Percentiles rank a stretch among this genome's conserved stretches.
Evolutionary conservation across 2,888 invertebrate genomes (phyloP).

Genomic region (Lampropteryx suffumata): DNA sequence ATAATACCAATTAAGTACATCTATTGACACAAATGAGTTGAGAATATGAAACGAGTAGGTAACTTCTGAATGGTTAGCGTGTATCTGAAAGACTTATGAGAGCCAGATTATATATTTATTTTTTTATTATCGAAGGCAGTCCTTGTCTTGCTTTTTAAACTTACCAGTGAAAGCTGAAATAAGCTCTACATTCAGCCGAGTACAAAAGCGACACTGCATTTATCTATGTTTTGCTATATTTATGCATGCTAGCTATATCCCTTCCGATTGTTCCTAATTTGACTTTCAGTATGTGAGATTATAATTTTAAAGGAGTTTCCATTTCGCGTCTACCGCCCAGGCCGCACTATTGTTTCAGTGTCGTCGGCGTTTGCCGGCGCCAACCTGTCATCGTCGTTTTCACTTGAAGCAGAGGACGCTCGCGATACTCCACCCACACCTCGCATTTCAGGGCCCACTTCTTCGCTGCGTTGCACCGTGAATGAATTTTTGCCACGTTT

Average conservation of each 20-base stretch:
- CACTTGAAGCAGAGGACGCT: constrained; percentile 96
- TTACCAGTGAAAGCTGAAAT: constrained; percentile 30
- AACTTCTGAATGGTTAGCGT: constrained; percentile 13
- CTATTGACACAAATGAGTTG: constrained; percentile 12
- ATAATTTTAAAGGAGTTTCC: constrained; percentile 19
- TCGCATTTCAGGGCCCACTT: constrained; percentile 94
- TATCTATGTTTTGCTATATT: constrained; percentile 46
- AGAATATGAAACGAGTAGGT: constrained; percentile 10
- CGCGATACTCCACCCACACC: constrained; percentile 85
- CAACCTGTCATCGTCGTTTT: constrained; percentile 95
- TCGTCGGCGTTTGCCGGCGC: constrained; percentile 53
- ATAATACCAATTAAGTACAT: constrained; percentile 26
- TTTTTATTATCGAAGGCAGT: not conserved
- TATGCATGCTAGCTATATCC: constrained; percentile 35
- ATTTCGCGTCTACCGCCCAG: constrained; percentile 63
- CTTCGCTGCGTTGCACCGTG: constrained; percentile 99
- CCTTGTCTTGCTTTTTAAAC: constrained; percentile 10
- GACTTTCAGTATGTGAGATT: constrained; percentile 2
- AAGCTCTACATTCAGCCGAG: constrained; percentile 55
- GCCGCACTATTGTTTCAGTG: constrained; percentile 78
- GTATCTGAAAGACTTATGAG: constrained; percentile 5
- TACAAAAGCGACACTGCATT: constrained; percentile 69
- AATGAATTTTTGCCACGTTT: constrained; percentile 97
- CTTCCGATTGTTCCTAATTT: constrained; percentile 24
- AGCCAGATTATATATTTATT: not conserved